Conservation (phyloP, 2,888 invertebrate species). For the Diarsia rubi region DNA sequence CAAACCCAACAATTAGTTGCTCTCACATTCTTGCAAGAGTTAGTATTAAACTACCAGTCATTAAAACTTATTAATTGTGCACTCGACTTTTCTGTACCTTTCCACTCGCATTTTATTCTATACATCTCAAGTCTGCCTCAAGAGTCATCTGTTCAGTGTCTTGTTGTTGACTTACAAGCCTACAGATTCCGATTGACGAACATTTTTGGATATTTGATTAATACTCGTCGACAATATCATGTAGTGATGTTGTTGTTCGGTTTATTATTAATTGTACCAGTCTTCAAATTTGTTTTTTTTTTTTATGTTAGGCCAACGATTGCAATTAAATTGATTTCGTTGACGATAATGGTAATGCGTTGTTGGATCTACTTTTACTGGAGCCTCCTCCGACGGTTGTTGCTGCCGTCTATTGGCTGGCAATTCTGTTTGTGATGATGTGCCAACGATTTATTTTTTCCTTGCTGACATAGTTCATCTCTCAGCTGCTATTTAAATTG, state of each 20-base stretch:
- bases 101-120: slow-evolving; percentile 13
- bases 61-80: slow-evolving; percentile 12
- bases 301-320: background rate
- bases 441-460: slow-evolving; percentile 67
- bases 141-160: slow-evolving; percentile 10
- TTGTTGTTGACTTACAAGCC: background rate
- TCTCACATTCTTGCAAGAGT: slow-evolving; percentile 42
- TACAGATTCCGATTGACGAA: background rate
- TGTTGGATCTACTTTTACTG: slow-evolving; percentile 30
- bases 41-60: slow-evolving; percentile 48
- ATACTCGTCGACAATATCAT: background rate
- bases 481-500: slow-evolving; percentile 62
- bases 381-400: slow-evolving; percentile 69
- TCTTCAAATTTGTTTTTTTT: slow-evolving; percentile 3
- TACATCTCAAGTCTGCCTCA: background rate
- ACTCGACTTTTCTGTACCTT: slow-evolving; percentile 48
- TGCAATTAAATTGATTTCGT: background rate
- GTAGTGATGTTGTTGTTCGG: background rate
- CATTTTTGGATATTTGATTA: background rate
- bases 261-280: background rate
- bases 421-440: slow-evolving; percentile 61
- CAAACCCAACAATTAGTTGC: slow-evolving; percentile 58
- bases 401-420: slow-evolving; percentile 77
- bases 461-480: slow-evolving; percentile 62
- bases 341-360: background rate